phyloP scores from a whole-genome alignment of 35 echinoderm and acorn worm species.

The Lytechinus variegatus region DNA sequence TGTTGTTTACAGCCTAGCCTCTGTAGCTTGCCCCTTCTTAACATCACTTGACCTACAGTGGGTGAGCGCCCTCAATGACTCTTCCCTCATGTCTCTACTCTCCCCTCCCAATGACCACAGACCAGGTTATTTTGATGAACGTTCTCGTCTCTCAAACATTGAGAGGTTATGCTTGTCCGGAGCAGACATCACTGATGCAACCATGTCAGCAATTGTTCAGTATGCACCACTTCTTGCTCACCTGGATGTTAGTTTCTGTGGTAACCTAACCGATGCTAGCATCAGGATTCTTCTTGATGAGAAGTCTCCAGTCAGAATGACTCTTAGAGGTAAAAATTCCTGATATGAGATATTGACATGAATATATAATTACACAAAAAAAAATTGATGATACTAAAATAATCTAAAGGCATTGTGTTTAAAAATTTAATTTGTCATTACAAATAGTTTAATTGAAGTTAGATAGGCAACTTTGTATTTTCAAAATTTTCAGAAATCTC shows the following conservation, averaged over 20 bases:
- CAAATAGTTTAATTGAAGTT: background rate
- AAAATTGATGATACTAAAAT: too few species aligned
- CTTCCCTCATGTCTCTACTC: conserved; percentile 55
- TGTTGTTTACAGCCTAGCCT: conserved; percentile 69
- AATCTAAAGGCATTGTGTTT: background rate
- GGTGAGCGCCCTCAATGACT: conserved; percentile 79
- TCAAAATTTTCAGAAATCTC: background rate
- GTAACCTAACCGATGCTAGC: conserved; percentile 72
- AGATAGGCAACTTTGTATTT: background rate
- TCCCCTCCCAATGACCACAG: conserved; percentile 80
- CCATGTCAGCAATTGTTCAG: conserved; percentile 63
- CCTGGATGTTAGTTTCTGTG: conserved; percentile 86
- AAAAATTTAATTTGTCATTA: background rate
- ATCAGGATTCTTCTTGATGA: conserved; percentile 61
- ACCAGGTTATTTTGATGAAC: conserved; percentile 85
- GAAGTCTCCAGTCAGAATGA: conserved; percentile 66
- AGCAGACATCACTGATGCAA: conserved; percentile 89
- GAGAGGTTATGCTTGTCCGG: conserved; percentile 69
- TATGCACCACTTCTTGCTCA: conserved; percentile 57
- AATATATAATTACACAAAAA: background rate
- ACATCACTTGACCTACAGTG: conserved; percentile 76
- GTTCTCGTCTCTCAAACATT: conserved; percentile 71
- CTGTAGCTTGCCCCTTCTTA: conserved; percentile 74
- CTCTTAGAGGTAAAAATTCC: conserved; percentile 69
- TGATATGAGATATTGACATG: background rate